Evolutionary conservation across 1,140 invertebrate species (phyloP), one percentile per base, ranked within the genome.

Genomic region (Brachionus asplanchnoidis): DNA sequence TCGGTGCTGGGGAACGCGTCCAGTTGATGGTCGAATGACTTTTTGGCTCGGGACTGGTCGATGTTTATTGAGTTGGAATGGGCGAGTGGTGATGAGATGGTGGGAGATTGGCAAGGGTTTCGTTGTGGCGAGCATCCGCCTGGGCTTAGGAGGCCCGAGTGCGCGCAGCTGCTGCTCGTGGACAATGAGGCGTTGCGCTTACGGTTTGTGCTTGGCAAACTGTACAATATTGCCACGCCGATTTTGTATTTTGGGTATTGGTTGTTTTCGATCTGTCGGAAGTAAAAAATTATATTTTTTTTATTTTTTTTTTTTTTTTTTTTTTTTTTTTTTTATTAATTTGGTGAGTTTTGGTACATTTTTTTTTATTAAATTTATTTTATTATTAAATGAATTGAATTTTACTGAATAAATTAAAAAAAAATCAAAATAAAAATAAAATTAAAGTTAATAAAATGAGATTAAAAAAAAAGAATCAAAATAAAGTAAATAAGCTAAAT

Each of bases 221-320:
- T 40, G 26, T 36, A 82, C 11, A 82, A 28, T 40, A 82, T 46
- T 17, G 50, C 50, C 28, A 82, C 50, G 3, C 79, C 79, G 5
- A 82, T 82, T 40, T 82, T 82, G 17, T 65, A 82, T 65, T 32
- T 66, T 20, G 79, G 40, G 40, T 60, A 82, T 12, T 28, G 28
- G 9, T 75, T 75, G 40, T 75, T 75, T 75, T 75, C 70, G n/a
- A 75, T 42, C 26, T 40, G 40, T 36, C 14, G 1, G 12, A 36
- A 12, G 14, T 28, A 28, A 73, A 1, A 42, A 73, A 40, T 73
- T 66, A 12, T 26, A 23, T 23, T 4, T 26, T 66, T 66, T 32
- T 8, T 66, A 12, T 8, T 32, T 66, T 32, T 5, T 42, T 42
- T 42, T n/a, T n/a, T n/a, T n/a, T n/a, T n/a, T n/a, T n/a, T n/a